These are phyloP conservation scores for Ryuthela nishihirai DNA, from an alignment of 2,888 invertebrate species.

Conservation along the genomic window DNA sequence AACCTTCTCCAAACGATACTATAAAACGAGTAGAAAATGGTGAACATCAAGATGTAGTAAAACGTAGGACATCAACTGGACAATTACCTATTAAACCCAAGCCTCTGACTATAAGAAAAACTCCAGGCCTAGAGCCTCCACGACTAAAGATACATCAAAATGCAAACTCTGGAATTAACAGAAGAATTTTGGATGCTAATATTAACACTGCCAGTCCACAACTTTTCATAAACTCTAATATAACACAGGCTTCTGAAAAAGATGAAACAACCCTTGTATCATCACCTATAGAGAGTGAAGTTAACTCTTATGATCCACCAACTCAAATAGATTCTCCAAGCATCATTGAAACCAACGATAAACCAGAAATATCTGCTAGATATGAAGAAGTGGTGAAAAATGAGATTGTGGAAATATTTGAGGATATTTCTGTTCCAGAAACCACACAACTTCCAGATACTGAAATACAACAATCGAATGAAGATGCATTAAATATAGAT, in stretches of 20 bases:
- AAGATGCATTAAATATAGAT: no score
- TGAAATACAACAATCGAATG: no score
- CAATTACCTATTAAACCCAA: slow-evolving; percentile 68
- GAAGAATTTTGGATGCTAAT: neutral
- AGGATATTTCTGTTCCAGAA: no score
- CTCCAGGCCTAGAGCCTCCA: slow-evolving; percentile 54
- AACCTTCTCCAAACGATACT: slow-evolving; percentile 1
- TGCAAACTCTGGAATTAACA: neutral
- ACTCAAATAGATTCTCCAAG: slow-evolving; percentile 11
- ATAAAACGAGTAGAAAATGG: slow-evolving; percentile 2
- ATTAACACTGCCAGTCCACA: neutral
- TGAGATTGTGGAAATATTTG: no score
- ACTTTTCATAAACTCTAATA: neutral
- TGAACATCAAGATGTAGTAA: neutral
- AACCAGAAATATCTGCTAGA: neutral
- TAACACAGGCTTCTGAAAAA: slow-evolving; percentile 7
- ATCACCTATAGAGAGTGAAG: neutral
- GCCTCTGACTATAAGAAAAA: slow-evolving; percentile 77
- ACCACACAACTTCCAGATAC: no score
- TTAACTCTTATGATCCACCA: neutral
- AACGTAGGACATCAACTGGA: slow-evolving; percentile 42
- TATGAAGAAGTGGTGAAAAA: neutral
- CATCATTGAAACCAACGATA: slow-evolving; percentile 1
- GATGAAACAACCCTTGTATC: neutral
- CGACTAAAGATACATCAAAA: slow-evolving; percentile 34